Conservation (phyloP, 2,113 vertebrate genomes). For the Coryphaenoides rupestris region DNA sequence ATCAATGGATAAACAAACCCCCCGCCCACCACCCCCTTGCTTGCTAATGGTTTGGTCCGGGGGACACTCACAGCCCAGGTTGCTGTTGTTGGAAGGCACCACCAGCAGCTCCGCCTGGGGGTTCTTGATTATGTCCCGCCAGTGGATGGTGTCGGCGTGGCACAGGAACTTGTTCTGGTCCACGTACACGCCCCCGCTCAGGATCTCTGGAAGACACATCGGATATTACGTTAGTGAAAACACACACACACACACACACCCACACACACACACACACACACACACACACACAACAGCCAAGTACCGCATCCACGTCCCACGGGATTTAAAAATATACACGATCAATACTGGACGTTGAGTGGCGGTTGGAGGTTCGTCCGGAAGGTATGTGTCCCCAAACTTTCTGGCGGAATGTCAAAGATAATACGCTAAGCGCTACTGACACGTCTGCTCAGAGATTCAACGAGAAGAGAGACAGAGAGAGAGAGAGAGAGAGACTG, state of each 20-base stretch:
- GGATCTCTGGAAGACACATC: constrained; percentile 79
- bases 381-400: no score
- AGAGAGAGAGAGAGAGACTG: no score
- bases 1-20: no score
- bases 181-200: constrained; percentile 93
- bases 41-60: not conserved
- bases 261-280: no score
- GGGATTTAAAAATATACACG: not conserved
- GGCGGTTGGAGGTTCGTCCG: constrained; percentile 4
- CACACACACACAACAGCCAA: no score
- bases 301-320: no score
- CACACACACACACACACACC: no score
- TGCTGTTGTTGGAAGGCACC: constrained; percentile 90
- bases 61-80: constrained; percentile 87
- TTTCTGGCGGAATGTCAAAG: constrained; percentile 47
- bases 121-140: constrained; percentile 94
- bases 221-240: not conserved
- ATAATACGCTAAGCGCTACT: constrained; percentile 62
- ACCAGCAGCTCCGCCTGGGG: constrained; percentile 89
- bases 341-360: constrained; percentile 66
- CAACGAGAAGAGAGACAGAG: no score
- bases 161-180: constrained; percentile 97
- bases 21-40: not conserved
- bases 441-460: constrained; percentile 51
- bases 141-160: constrained; percentile 93